Percentiles rank a stretch among this genome's conserved stretches.
phyloP scores from a whole-genome alignment of 2,797 vertebrate species.

The Myoxocephalus aenaeus region DNA sequence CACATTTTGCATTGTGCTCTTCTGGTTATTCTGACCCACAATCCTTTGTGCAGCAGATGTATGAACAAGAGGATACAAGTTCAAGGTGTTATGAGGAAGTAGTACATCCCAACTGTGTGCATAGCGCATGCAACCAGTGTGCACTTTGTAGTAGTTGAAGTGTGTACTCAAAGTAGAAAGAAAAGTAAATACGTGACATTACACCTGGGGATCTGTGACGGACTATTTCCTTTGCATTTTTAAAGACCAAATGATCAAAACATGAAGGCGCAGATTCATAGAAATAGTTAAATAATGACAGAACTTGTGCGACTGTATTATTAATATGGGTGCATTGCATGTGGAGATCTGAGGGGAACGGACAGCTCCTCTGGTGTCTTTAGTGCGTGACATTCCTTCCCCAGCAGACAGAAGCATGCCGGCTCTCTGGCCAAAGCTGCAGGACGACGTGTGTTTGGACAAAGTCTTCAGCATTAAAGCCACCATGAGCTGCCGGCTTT shows the following conservation, averaged over 20 bases:
- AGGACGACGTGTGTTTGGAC: slow-evolving; percentile 10
- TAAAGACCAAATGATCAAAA: neutral
- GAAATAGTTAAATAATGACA: neutral
- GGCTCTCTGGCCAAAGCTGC: neutral
- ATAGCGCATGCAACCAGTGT: no score
- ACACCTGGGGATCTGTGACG: neutral
- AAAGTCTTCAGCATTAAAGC: slow-evolving; percentile 5
- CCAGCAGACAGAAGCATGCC: neutral
- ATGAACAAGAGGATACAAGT: no score
- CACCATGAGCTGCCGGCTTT: neutral
- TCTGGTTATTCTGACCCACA: no score
- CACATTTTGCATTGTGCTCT: no score
- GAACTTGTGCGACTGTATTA: neutral
- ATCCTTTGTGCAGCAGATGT: no score
- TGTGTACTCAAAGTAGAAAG: no score
- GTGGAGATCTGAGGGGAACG: neutral
- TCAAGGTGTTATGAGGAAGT: no score
- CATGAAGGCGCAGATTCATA: neutral
- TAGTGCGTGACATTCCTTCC: neutral
- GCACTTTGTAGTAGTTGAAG: no score
- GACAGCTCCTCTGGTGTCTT: neutral
- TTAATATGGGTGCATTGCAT: no score
- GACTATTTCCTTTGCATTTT: neutral
- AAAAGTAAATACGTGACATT: neutral
- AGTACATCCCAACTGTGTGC: no score